Conservation (phyloP, 2,113 vertebrate species). For the Pardalotus punctatus region DNA sequence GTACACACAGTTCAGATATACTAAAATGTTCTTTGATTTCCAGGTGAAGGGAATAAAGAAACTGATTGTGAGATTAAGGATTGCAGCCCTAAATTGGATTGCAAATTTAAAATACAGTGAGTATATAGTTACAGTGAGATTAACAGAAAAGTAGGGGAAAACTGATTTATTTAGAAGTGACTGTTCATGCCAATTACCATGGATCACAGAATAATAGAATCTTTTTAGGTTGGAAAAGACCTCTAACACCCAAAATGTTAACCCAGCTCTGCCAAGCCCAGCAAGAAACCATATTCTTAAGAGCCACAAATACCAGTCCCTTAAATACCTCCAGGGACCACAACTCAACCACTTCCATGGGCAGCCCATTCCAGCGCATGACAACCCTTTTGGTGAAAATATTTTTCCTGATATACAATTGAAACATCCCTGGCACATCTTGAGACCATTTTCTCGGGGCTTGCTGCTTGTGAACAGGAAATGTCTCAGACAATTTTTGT, state of each 20-base stretch:
- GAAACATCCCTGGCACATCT: background rate
- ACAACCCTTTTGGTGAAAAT: rapidly evolving
- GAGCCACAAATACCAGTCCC: background rate
- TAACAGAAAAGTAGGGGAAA: background rate
- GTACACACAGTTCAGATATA: rapidly evolving
- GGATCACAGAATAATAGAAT: background rate
- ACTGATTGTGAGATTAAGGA: background rate
- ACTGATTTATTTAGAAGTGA: background rate
- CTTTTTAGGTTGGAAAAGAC: background rate
- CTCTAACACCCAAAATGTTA: background rate
- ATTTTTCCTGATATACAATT: background rate
- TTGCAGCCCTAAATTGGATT: background rate
- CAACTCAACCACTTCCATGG: background rate
- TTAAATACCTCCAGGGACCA: background rate
- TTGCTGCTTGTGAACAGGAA: background rate
- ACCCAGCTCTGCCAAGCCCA: background rate
- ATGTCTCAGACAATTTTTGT: background rate
- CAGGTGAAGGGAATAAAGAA: background rate
- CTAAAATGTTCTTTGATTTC: background rate
- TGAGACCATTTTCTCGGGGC: background rate
- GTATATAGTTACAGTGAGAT: background rate
- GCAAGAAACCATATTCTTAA: background rate
- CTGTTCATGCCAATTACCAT: background rate
- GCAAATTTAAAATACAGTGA: background rate
- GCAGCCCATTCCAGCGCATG: background rate